Conservation (phyloP, 2,888 invertebrate species). For the Microctonus hyperodae region DNA sequence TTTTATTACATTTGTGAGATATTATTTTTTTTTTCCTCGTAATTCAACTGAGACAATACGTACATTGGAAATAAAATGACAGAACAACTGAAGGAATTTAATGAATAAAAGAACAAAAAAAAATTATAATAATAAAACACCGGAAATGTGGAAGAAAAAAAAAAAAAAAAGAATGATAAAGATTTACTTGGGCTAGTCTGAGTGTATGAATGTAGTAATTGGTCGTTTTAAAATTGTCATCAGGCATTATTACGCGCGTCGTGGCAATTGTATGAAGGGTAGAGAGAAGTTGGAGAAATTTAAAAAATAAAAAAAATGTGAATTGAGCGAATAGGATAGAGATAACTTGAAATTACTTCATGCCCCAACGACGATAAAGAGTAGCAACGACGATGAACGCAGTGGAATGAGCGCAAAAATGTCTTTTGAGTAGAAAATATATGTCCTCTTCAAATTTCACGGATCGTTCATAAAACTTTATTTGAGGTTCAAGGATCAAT, state of each 20-base stretch:
- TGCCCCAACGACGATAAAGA: background rate
- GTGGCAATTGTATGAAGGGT: background rate
- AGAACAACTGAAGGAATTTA: too few relatives aligned
- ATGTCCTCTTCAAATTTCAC: background rate
- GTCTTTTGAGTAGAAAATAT: background rate
- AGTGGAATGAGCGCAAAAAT: background rate
- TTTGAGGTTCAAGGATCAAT: background rate
- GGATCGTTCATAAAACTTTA: background rate
- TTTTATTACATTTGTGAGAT: too few relatives aligned
- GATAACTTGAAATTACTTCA: constrained; percentile 13
- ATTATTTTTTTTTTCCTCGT: background rate
- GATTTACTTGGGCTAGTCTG: background rate
- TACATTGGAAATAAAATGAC: too few relatives aligned
- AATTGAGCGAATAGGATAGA: background rate
- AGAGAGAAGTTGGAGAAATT: constrained; percentile 1
- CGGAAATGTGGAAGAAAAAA: too few relatives aligned
- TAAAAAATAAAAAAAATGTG: constrained; percentile 2
- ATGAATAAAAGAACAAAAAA: too few relatives aligned
- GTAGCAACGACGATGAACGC: background rate
- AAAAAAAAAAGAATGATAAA: background rate
- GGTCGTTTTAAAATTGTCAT: constrained; percentile 10
- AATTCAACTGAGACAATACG: too few relatives aligned
- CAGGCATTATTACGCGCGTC: constrained; percentile 3
- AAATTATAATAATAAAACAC: too few relatives aligned
- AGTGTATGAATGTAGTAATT: background rate